Evolutionary conservation across 2,113 vertebrate genomes (phyloP), one percentile per base, ranked within the genome.

Genomic region (Heterotis niloticus): DNA sequence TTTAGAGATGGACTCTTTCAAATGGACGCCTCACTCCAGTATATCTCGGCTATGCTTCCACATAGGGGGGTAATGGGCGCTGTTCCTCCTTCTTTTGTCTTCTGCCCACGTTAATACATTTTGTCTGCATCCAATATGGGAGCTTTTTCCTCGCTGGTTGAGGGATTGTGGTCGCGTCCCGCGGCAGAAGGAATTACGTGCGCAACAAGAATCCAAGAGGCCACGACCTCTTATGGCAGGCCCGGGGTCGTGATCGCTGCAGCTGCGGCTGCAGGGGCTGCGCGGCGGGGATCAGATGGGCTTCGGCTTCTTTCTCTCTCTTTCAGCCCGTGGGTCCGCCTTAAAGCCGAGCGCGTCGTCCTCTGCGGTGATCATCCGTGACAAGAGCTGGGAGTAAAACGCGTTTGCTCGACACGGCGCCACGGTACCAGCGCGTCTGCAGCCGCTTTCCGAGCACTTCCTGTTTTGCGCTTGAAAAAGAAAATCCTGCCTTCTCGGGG

Each of bases 91-190:
- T 34, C 13, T 24, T 72, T 51, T 72, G 69, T 52, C 34, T 72
- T 34, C 13, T 24, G 69, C 69, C 69, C 69, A 52, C 54, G 34
- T 54, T 72, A 72, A 72, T 72, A 72, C 52, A 72, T 72, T 54
- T 34, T 72, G 69, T 71, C 34, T 72, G n/a, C 23, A 54, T 72
- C 69, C 18, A 20, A 62, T 62, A 62, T 20, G 18, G 1, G 3
- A 2, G 2, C 10, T 51, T 34, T 5, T 72, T 54, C 54, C 51
- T 72, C 51, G 7, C 69, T 5, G 20, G 54, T 34, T 23, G 69
- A 72, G 34, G n/a, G 18, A 54, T n/a, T 24, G 69, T 34, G 23
- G 51, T 72, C 23, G 12, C 51, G 0, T 34, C 24, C 23, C 69
- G 34, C 69, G 51, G 69, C 34, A 44, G 34, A 4, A 72, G n/a